phyloP scores from a whole-genome alignment of 1,140 invertebrate genomes.

The Bombus difficillimus region DNA sequence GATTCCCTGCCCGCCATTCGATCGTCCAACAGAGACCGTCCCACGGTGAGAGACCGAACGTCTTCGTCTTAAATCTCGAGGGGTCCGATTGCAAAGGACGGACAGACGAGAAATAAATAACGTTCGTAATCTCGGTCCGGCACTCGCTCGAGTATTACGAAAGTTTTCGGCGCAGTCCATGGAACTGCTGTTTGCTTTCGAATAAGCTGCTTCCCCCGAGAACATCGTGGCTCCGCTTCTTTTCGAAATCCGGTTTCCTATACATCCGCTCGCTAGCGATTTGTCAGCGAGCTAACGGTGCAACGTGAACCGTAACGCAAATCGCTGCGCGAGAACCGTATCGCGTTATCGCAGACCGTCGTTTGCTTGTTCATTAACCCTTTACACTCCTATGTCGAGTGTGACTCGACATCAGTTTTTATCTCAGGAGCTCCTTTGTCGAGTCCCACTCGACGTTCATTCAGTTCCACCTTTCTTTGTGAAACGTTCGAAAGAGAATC shows the following conservation, averaged over 20 bases:
- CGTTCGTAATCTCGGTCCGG: background rate
- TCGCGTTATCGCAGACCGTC: too few relatives aligned
- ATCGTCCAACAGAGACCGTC: background rate
- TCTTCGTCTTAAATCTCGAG: slow-evolving; percentile 21
- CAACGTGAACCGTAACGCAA: background rate
- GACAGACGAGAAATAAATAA: slow-evolving; percentile 56
- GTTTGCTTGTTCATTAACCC: too few relatives aligned
- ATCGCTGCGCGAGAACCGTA: too few relatives aligned
- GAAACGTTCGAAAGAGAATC: too few relatives aligned
- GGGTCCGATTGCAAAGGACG: background rate
- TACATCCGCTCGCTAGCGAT: background rate
- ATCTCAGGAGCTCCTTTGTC: too few relatives aligned
- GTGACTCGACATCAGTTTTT: too few relatives aligned
- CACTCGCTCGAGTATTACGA: slow-evolving; percentile 29
- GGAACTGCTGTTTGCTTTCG: background rate
- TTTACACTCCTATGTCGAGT: too few relatives aligned
- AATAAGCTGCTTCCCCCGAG: background rate
- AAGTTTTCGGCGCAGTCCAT: slow-evolving; percentile 19
- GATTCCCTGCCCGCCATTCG: too few relatives aligned
- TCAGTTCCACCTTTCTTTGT: fast-evolving
- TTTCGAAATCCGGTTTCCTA: background rate
- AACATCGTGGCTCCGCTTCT: background rate
- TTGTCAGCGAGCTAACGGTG: background rate
- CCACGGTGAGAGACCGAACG: background rate
- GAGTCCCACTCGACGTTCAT: too few relatives aligned